phyloP scores from a whole-genome alignment of 1,140 invertebrate genomes.

The Pachypsylla venusta region DNA sequence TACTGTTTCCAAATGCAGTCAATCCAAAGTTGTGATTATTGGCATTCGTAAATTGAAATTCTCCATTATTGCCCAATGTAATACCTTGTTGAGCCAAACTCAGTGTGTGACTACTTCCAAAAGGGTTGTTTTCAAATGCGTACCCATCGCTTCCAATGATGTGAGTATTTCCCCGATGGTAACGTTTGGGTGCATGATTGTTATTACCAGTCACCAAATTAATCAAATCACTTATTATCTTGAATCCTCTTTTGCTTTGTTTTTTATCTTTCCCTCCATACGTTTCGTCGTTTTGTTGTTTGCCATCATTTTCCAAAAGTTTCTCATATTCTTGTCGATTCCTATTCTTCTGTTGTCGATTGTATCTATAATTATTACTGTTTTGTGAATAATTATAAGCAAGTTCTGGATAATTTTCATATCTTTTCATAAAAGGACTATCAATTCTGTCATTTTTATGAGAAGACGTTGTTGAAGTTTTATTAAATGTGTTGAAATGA shows the following conservation, averaged over 20 bases:
- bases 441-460: no score
- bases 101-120: not conserved
- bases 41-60: not conserved
- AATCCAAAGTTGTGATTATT: slow-evolving; percentile 4
- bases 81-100: not conserved
- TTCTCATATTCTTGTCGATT: slow-evolving; percentile 3
- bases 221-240: not conserved
- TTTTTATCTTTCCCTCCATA: not conserved
- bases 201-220: not conserved
- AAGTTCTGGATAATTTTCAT: no score
- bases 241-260: slow-evolving; percentile 3
- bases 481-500: no score
- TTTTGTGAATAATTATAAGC: no score
- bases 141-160: slow-evolving; percentile 6
- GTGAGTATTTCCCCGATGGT: not conserved
- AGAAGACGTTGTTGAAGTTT: no score
- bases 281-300: not conserved
- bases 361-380: no score
- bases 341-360: not conserved
- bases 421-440: no score
- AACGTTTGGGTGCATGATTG: not conserved
- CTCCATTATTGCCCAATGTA: not conserved
- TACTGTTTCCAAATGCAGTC: slow-evolving; percentile 1
- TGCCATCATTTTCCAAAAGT: not conserved
- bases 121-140: slow-evolving; percentile 1